phyloP scores from a whole-genome alignment of 2,888 invertebrate species.

The Escarpia spicata region DNA sequence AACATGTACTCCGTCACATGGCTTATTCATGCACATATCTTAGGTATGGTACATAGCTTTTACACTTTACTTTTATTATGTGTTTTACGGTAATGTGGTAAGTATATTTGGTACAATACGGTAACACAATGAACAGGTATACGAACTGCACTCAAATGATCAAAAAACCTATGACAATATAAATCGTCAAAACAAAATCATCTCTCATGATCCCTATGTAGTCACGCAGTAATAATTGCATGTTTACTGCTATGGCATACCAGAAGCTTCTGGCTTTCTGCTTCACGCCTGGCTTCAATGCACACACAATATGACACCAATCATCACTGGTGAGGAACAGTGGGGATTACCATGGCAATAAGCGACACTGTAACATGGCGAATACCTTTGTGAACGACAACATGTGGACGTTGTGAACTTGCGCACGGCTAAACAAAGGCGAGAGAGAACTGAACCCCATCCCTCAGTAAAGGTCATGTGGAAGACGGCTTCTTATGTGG shows the following conservation, averaged over 20 bases:
- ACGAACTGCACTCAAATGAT: background rate
- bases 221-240: background rate
- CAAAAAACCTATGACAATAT: background rate
- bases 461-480: background rate
- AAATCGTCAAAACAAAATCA: background rate
- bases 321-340: background rate
- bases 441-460: background rate
- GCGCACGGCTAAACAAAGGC: background rate
- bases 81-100: background rate
- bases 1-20: background rate
- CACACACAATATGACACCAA: background rate
- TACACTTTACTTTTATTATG: background rate
- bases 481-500: background rate
- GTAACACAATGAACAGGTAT: background rate
- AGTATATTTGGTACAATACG: background rate
- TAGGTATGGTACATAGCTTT: background rate
- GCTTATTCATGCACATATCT: background rate
- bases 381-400: background rate
- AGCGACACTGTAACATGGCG: background rate
- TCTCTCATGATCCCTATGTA: background rate
- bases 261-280: background rate
- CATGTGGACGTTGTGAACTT: background rate
- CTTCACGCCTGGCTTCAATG: background rate
- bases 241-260: background rate
- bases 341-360: background rate